Evolutionary conservation across 2,888 invertebrate species (phyloP).

Genomic region (Xanthorhoe designata): DNA sequence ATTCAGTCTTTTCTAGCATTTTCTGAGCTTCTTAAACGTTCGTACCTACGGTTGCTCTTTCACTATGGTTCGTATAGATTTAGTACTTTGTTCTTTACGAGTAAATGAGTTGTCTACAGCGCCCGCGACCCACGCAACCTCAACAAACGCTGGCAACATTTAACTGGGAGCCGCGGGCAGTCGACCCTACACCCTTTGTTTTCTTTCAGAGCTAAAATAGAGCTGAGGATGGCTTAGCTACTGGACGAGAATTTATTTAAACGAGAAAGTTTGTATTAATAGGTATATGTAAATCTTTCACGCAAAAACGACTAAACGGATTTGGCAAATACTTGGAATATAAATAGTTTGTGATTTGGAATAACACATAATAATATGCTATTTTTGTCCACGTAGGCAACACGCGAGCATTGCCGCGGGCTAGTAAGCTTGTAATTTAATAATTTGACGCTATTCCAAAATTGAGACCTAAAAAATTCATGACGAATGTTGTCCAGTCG

Average conservation of each 20-base stretch:
- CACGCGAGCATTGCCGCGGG: too few species aligned
- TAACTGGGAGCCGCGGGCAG: conserved; percentile 74
- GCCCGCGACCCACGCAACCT: conserved; percentile 60
- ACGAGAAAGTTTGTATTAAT: too few species aligned
- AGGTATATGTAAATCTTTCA: too few species aligned
- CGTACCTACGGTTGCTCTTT: neutral
- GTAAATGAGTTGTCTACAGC: conserved; percentile 70
- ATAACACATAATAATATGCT: too few species aligned
- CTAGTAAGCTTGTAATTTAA: neutral
- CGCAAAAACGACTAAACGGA: too few species aligned
- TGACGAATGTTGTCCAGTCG: conserved; percentile 8
- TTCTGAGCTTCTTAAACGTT: neutral
- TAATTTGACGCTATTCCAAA: neutral
- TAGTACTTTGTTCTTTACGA: conserved; percentile 45
- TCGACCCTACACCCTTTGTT: conserved; percentile 76
- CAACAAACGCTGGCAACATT: conserved; percentile 71
- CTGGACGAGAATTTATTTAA: neutral
- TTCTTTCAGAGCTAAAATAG: conserved; percentile 65
- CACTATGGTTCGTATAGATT: neutral
- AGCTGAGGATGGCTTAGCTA: conserved; percentile 37
- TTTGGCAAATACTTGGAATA: too few species aligned
- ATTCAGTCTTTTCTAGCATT: too few species aligned
- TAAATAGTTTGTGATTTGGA: too few species aligned
- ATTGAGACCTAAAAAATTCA: neutral
- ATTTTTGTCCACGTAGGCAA: too few species aligned